Evolutionary conservation across 2,113 vertebrate species (phyloP).

Genomic region (Rallus limicola): DNA sequence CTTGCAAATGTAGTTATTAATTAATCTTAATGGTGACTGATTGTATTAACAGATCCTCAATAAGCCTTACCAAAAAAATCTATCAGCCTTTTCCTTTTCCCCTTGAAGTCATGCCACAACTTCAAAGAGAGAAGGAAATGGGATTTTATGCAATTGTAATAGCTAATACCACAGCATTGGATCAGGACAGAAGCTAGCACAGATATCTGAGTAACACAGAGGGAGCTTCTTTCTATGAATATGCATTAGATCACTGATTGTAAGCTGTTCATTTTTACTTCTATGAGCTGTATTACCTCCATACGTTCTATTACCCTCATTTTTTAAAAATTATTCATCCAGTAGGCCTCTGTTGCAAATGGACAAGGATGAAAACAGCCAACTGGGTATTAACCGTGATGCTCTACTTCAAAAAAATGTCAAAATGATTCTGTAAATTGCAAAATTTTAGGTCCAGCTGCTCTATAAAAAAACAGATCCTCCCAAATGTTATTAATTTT

Average conservation of each 20-base stretch:
- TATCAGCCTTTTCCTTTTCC: not conserved
- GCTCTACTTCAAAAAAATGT: not conserved
- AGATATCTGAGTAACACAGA: not conserved
- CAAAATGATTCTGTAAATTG: not conserved
- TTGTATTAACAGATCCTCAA: not conserved
- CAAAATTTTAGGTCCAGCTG: not conserved
- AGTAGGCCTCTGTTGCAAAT: not conserved
- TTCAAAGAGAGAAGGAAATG: slow-evolving; percentile 38
- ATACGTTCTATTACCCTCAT: not conserved
- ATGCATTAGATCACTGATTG: not conserved
- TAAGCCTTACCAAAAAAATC: not conserved
- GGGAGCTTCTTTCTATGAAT: not conserved
- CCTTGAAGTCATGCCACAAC: not conserved
- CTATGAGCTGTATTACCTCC: not conserved
- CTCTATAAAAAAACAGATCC: not conserved
- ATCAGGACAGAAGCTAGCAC: not conserved
- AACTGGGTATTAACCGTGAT: not conserved
- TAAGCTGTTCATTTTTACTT: not conserved
- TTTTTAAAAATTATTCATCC: not conserved
- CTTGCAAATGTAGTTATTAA: not conserved
- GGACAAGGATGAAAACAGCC: not conserved
- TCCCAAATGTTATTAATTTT: slow-evolving; percentile 29
- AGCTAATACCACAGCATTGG: not conserved
- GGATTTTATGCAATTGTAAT: slow-evolving; percentile 11
- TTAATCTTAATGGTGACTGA: not conserved